Evolutionary conservation across 1,140 invertebrate species (phyloP), one percentile per base, ranked within the genome.

Genomic region (Bombus impatiens): DNA sequence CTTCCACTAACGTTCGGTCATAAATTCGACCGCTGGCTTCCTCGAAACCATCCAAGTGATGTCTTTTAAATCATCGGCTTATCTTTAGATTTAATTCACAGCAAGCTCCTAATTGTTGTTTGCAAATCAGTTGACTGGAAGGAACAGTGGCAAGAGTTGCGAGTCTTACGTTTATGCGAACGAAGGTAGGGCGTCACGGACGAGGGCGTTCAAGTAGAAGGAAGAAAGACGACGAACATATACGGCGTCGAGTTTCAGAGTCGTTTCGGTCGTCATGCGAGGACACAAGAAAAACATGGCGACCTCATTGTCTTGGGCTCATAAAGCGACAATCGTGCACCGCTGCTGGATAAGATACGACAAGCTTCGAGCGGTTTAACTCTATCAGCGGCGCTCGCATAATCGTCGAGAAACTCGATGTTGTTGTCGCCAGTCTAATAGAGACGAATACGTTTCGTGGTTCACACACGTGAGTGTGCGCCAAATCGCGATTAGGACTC

Each of bases 151-250:
- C 57, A 53, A 57, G 87, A 91, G 88, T 93, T 91, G 84, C 81
- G 25, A 77, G 89, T 87, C 89, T 93, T 91, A 88, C 86, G 89
- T 92, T 88, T 94, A 91, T 93, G 90, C 90, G 92, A 93, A 90
- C 89, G 89, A 94, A 94, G 94, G 94, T 94, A 95, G 94, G 94
- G 94, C 93, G 94, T 95, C 93, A 94, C 92, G 94, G 94, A 93
- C 93, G 93, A 93, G 92, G 91, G 90, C 86, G 75, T 90, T 71
- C 86, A 70, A 83, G 84, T 88, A 88, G 89, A 92, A 92, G 90
- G 90, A 92, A 93, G 89, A 88, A 93, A 93, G 93, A 89, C 88
- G 89, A 89, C 90, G 87, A 86, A 89, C 94, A 93, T 93, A 91
- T 92, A 94, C 88, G 87, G 91, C 92, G 88, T 88, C 91, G 87